Base-by-base conservation (phyloP, 2,888 invertebrate genomes). In the Drosophila anomalata region DNA sequence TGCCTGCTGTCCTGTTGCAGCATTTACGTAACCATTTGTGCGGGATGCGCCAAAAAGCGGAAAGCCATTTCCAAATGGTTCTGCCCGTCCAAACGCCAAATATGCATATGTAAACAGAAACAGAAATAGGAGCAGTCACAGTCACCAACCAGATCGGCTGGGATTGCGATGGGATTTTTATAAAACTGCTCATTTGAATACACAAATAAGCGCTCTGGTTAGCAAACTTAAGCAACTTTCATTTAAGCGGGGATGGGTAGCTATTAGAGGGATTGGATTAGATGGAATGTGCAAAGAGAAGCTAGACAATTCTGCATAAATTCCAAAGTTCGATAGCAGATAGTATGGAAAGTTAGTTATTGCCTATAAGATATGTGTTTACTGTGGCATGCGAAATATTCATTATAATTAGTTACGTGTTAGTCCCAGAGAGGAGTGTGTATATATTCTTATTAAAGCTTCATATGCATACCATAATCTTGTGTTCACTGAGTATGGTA, bases 401-500 rank as follows among this genome's bases (percentile, higher is more conserved):
- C 36, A 47, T 57, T 12, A 7, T 17, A 44, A 14, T 36, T 36
- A 36, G 36, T 7, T 36, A 36, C 36, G n/a, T 2, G 36, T 7
- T 7, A 14, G 36, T n/a, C n/a, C 6, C n/a, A 36, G 2, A n/a
- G 36, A n/a, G 9, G 3, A 20, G 11, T 42, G 17, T 11, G 14
- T 42, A 42, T 20, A 20, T 20, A 11, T 20, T 42, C 41, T 20
- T 9, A 17, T 47, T 7, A 26, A 36, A 11, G 29, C 8, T 4
- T 5, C 11, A 20, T 3, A 7, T 55, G 92, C 79, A 92, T 81
- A 95, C 96, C 79, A 93, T 91, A 31, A 97, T 94, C 4, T 93
- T 92, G 89, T 98, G 96, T 76, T 95, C 94, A 53, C 93, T 92
- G 17, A 98, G 92, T 78, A 96, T 95, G 47, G 94, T 93, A 89